phyloP scores from a whole-genome alignment of 2,113 vertebrate genomes.

The Cardinalis cardinalis region DNA sequence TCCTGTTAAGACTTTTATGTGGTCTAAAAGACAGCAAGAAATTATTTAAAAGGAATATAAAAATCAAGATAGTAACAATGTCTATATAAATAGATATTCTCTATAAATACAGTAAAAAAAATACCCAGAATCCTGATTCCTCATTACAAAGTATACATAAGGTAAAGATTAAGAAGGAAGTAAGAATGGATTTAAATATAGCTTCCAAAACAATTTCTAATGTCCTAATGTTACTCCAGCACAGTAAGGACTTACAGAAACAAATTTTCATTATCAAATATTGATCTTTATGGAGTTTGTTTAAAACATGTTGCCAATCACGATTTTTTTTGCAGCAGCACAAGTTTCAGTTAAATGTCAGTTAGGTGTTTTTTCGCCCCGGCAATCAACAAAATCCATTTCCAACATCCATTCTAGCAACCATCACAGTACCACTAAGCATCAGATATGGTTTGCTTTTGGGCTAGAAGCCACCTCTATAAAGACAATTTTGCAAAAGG shows the following conservation, averaged over 20 bases:
- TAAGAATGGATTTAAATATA: neutral
- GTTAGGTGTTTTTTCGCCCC: neutral
- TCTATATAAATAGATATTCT: neutral
- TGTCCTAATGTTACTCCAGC: neutral
- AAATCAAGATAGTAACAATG: neutral
- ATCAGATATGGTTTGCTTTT: neutral
- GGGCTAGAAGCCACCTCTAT: neutral
- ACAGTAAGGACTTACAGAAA: neutral
- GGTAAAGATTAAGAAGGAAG: neutral
- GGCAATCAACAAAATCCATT: neutral
- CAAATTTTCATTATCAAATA: slow-evolving; percentile 7
- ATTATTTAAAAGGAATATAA: slow-evolving; percentile 4
- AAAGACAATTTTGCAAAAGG: neutral
- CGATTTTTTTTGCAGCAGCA: neutral
- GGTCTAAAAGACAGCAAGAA: slow-evolving; percentile 15
- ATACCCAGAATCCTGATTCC: neutral
- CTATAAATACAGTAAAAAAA: neutral
- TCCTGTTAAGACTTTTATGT: neutral
- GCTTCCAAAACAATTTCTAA: neutral
- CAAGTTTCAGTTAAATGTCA: neutral
- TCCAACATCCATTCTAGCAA: neutral
- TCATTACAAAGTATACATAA: neutral
- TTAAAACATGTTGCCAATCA: neutral
- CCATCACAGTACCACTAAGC: neutral
- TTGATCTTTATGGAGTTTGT: neutral